phyloP scores from a whole-genome alignment of 2,113 vertebrate genomes.

The Pelvicachromis taeniatus region DNA sequence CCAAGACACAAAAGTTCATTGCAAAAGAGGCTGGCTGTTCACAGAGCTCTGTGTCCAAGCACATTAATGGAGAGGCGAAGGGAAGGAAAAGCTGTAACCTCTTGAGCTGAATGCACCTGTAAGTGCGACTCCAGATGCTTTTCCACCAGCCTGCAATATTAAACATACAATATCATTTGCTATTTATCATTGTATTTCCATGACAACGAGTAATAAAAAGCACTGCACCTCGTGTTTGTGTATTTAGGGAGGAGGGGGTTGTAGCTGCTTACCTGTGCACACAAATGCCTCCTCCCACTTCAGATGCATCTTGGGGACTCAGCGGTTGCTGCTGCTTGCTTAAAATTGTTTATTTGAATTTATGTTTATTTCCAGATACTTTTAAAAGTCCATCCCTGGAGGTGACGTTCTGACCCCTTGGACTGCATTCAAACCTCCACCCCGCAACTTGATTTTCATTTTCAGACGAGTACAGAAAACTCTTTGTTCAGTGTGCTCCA shows the following conservation, averaged over 20 bases:
- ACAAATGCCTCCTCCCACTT: background rate
- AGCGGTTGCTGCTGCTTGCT: background rate
- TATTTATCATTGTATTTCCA: background rate
- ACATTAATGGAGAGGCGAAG: too few relatives aligned
- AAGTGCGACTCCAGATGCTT: background rate
- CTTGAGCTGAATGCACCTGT: too few relatives aligned
- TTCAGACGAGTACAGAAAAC: background rate
- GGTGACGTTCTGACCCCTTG: background rate
- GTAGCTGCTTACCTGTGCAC: background rate
- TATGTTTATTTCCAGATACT: background rate
- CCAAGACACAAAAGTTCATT: too few relatives aligned
- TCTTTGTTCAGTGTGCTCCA: background rate
- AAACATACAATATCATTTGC: background rate
- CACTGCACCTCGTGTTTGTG: background rate
- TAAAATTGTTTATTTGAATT: background rate
- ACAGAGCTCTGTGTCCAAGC: too few relatives aligned
- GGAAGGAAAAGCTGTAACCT: too few relatives aligned
- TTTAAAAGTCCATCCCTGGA: background rate
- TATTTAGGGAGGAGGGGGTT: background rate
- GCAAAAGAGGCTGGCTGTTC: too few relatives aligned
- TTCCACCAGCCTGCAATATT: background rate
- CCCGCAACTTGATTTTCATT: background rate
- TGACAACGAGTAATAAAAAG: background rate
- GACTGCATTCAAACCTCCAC: background rate
- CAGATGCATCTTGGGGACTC: background rate